Evolutionary conservation across 2,113 vertebrate genomes (phyloP), one percentile per base, ranked within the genome.

Genomic region (Toxostoma redivivum): DNA sequence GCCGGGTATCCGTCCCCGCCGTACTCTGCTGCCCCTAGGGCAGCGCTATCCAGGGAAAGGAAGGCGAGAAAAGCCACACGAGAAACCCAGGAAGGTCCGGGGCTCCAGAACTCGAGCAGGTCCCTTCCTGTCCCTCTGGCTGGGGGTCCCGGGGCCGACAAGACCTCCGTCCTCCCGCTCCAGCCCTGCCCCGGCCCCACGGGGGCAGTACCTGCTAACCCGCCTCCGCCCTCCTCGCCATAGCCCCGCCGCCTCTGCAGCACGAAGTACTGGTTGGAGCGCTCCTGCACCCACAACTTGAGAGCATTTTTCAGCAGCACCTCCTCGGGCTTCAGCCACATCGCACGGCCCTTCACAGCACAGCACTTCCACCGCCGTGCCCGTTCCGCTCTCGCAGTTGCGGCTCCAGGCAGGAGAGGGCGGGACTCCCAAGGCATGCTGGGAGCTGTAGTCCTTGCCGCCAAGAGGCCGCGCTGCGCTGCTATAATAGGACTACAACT

Each of bases 281-380:
- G 98, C 97, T 99, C 99, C 92, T 98, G 99, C 93, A 99, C 97
- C 99, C 99, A 99, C 89, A 99, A 97, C 98, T 99, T 99, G 67
- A 99, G 98, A 27, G 99, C 99, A 97, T 99, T 99, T 98, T 99
- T 99, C 94, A 99, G 98, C 96, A 99, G 97, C 94, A 99, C 98
- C 96, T 99, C 99, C 88, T 99, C 99, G 2, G 99, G 99, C 97
- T 98, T 99, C 93, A 99, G 98, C 99, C 99, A 99, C 99, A 99
- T 99, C 70, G 90, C 94, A 45, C 87, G 87, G 51, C 92, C 62
- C 84, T 81, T 30, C 9, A 45, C 64, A 15, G 84, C 64, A 37
- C 85, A 28, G 12, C 57, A 20, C 61, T 40, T 1, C 94, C 82
- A n/a, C 67, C 84, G 16, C 54, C 60, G 61, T 62, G 85, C 81